Base-by-base conservation (phyloP, 2,113 vertebrate species). In the Lagopus leucura region DNA sequence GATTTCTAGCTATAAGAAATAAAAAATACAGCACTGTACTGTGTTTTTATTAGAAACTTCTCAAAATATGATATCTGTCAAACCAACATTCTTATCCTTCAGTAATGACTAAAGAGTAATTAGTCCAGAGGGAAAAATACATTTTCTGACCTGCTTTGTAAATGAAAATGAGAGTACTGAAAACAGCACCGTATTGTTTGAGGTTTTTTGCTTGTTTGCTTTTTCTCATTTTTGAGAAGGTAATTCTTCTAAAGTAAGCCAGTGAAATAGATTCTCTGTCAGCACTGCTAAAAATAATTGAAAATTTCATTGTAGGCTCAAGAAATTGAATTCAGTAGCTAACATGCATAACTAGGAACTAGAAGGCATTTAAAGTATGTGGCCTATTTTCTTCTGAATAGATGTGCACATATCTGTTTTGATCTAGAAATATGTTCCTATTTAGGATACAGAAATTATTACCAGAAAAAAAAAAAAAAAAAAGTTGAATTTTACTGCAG, bases 11-110 rank as follows among this genome's bases (percentile, higher is more conserved):
- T 57, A 22, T 88, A 8, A 71, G 65, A 80, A 71, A 36, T 18
- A 45, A 11, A 4, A 81, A 69, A 61, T n/a, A 17, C 24, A 17
- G 5, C 55, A 2, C 30, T 0, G 0, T 22, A 8, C 4, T 36
- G 1, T 1, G 8, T 38, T 61, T 61, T 90, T 50, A 45, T 42
- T 60, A 86, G 47, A 21, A 77, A 30, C 28, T 60, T 60, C 6
- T 55, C 75, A 28, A 50, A 66, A 65, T 0, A 1, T 64, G 8
- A 24, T 11, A 54, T 45, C 36, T 82, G 7, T 73, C 32, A 82
- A 60, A 71, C 22, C 14, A 75, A 11, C 8, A 11, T 42, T 72
- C 27, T 66, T 60, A 52, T 78, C 8, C 8, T 71, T 3, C 13
- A 84, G 3, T 79, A 84, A 45, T 32, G 17, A 72, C 74, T 20